A percentile compares a stretch with the other conserved stretches of the same genome.
Conservation (phyloP, 2,113 vertebrate genomes). For the Zosterops borbonicus region DNA sequence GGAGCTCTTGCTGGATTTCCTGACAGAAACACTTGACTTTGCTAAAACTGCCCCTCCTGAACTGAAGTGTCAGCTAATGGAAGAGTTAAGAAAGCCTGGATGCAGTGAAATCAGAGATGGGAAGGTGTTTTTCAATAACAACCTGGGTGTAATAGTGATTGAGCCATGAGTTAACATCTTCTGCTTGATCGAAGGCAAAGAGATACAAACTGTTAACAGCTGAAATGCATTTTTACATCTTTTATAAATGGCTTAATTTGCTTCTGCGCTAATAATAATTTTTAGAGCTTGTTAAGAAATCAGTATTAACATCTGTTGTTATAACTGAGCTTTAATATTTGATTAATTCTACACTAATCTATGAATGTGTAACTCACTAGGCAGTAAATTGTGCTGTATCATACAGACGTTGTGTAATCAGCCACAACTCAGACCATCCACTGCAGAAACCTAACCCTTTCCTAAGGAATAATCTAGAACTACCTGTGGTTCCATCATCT, state of each 20-base stretch:
- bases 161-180: constrained; percentile 59
- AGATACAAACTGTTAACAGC: neutral
- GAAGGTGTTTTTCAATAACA: constrained; percentile 87
- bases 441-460: neutral
- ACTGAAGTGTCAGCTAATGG: constrained; percentile 78
- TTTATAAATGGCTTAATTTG: neutral
- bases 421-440: neutral
- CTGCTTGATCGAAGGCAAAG: neutral
- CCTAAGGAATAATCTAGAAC: neutral
- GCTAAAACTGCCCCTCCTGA: constrained; percentile 79
- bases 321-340: neutral
- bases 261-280: neutral
- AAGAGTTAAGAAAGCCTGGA: constrained; percentile 79
- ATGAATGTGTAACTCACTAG: neutral
- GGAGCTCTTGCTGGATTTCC: constrained; percentile 88
- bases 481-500: neutral
- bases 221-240: neutral
- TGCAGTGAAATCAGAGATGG: constrained; percentile 80
- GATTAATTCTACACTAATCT: neutral
- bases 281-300: neutral
- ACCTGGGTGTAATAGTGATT: constrained; percentile 77
- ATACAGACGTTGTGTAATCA: neutral
- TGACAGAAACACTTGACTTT: constrained; percentile 86
- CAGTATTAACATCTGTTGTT: neutral
- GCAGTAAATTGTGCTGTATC: neutral